A percentile compares a stretch with the other conserved stretches of the same genome.
Conservation (phyloP, 1,140 invertebrate species). For the Kradibia gibbosae region DNA sequence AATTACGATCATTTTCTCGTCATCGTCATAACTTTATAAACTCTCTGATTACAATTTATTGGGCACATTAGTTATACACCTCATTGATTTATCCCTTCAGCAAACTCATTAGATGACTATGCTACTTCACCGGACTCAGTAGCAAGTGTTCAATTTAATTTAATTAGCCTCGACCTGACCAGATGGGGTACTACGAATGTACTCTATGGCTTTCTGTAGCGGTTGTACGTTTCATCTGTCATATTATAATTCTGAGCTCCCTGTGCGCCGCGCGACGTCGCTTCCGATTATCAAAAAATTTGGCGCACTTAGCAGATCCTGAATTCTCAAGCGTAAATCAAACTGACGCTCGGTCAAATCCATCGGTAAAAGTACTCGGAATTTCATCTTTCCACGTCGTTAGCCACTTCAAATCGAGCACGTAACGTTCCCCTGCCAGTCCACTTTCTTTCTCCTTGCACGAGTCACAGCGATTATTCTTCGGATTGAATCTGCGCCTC, state of each 20-base stretch:
- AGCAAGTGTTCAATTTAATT: neutral
- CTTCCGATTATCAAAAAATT: too few species aligned
- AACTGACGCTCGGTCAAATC: too few species aligned
- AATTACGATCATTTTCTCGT: slow-evolving; percentile 28
- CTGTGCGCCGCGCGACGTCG: too few species aligned
- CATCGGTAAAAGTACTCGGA: too few species aligned
- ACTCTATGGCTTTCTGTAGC: neutral
- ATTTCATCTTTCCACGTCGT: neutral
- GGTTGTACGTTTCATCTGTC: neutral
- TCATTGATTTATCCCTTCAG: too few species aligned
- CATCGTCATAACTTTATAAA: neutral
- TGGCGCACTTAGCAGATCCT: too few species aligned
- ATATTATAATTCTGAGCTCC: too few species aligned
- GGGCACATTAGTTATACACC: neutral
- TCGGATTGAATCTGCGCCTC: neutral
- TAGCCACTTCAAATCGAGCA: neutral
- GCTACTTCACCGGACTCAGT: neutral
- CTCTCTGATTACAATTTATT: slow-evolving; percentile 34
- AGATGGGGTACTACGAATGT: neutral
- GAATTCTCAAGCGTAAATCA: too few species aligned
- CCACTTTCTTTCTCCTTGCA: neutral
- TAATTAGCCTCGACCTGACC: neutral
- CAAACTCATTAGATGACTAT: neutral
- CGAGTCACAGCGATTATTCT: neutral
- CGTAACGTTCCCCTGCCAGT: neutral